Evolutionary conservation across 2,113 vertebrate species (phyloP), one percentile per base, ranked within the genome.

Genomic region (Hippoglossus stenolepis): DNA sequence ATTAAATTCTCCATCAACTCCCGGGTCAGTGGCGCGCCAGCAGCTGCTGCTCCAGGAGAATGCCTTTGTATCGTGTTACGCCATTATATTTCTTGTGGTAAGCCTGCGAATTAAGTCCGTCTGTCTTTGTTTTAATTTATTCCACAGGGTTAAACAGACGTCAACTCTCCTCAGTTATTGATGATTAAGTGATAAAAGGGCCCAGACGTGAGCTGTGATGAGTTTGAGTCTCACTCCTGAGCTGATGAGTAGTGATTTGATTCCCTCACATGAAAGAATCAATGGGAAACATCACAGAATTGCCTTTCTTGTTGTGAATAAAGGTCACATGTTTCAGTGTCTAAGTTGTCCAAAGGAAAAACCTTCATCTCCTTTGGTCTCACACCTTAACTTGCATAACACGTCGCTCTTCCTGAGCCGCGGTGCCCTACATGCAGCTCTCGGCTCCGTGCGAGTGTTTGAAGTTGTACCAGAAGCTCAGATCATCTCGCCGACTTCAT

Each of bases 1-100:
- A 90, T 86, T 89, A 88, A 92, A 92, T 88, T 86, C 90, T 89
- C 89, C 84, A 86, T 89, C 73, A 86, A 70, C 83, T 79, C 60
- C 23, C 38, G 60, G 66, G 79, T 91, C 84, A 79, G 86, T 70
- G 90, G 80, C 57, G 75, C 66, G 85, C 73, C 73, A 24, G 75
- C 92, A 93, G 86, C 93, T 93, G 90, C 73, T 88, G 47, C 83
- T 80, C 80, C 69, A 77, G 70, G 83, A 82, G 85, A 87, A 89
- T 86, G 87, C 80, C 82, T 87, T 76, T 71, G 89, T 89, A 86
- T 93, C 90, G 56, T 26, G 80, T 93, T 93, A 82, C 90, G 56
- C 79, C 71, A 70, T 92, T 90, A 82, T 77, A 83, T 70, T 86
- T 87, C 73, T 84, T 80, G 88, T 80, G 82, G 85, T 88, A 84